Evolutionary conservation across 2,888 invertebrate genomes (phyloP).

Genomic region (Mactromeris polynyma): DNA sequence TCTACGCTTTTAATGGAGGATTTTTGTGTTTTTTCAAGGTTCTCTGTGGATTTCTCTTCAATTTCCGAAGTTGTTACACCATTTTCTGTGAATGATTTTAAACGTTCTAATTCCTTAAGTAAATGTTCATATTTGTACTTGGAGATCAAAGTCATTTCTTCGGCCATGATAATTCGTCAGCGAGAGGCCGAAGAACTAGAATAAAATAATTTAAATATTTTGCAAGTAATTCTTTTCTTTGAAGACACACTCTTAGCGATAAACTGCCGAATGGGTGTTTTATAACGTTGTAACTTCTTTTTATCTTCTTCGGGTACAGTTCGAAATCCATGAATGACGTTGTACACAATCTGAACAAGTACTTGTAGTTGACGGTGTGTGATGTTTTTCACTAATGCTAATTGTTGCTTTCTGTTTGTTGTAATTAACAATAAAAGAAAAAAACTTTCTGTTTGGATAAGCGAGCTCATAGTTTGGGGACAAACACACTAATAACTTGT

Average conservation of each 20-base stretch:
- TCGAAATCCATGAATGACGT: constrained; percentile 16
- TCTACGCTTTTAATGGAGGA: too few relatives aligned
- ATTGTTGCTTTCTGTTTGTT: constrained; percentile 30
- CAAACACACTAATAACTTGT: constrained; percentile 40
- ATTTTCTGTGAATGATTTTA: neutral
- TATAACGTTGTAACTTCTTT: neutral
- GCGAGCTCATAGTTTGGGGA: constrained; percentile 37
- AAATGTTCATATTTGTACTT: constrained; percentile 31
- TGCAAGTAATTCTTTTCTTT: constrained; percentile 19
- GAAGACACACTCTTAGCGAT: neutral
- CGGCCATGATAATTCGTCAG: constrained; percentile 36
- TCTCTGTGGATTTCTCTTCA: neutral
- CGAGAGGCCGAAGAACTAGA: too few relatives aligned
- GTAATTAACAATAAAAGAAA: constrained; percentile 12
- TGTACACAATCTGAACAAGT: constrained; percentile 37
- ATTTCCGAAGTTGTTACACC: constrained; percentile 3
- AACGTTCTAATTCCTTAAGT: constrained; percentile 17
- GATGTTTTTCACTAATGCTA: constrained; percentile 31
- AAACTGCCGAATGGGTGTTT: constrained; percentile 16
- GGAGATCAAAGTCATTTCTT: constrained; percentile 28
- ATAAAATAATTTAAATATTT: constrained; percentile 34
- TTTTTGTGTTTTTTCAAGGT: neutral
- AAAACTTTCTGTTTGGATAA: constrained; percentile 32
- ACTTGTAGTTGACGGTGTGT: too few relatives aligned
- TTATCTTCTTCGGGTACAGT: neutral